Conservation (phyloP, 2,888 invertebrate genomes). For the Sepiola atlantica region DNA sequence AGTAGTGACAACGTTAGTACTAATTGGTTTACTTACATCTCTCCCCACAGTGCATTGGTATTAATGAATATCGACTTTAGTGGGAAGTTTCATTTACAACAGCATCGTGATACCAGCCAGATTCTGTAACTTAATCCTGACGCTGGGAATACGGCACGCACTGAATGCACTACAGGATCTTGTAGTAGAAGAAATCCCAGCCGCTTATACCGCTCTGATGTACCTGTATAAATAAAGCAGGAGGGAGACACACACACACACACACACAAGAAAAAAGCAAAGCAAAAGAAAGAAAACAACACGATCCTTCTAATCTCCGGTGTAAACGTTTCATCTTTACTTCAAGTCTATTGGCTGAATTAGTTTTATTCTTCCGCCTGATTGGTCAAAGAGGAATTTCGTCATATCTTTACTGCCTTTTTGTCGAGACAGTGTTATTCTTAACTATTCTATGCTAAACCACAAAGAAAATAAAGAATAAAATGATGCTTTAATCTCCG, state of each 20-base stretch:
- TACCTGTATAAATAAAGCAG: background rate
- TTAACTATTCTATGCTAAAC: too few relatives aligned
- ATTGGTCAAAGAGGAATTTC: background rate
- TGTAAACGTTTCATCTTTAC: background rate
- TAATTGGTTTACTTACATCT: background rate
- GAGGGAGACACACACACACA: background rate
- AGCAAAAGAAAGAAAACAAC: too few relatives aligned
- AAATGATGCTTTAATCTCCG: background rate
- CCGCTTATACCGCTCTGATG: background rate
- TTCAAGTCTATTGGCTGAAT: background rate
- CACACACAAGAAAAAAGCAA: too few relatives aligned
- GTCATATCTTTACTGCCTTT: background rate
- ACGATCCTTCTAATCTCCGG: background rate
- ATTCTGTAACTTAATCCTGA: background rate
- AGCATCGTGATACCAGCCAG: background rate
- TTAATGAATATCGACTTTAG: background rate
- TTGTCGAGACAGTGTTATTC: background rate
- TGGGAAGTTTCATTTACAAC: background rate
- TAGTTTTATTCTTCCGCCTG: background rate
- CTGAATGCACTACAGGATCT: background rate
- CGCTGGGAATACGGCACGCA: background rate
- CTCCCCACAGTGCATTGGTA: background rate
- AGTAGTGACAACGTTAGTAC: too few relatives aligned
- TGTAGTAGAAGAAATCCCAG: background rate
- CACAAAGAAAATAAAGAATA: too few relatives aligned